Evolutionary conservation across 1,140 invertebrate genomes (phyloP).

Genomic region (Trachelipus rathkii): DNA sequence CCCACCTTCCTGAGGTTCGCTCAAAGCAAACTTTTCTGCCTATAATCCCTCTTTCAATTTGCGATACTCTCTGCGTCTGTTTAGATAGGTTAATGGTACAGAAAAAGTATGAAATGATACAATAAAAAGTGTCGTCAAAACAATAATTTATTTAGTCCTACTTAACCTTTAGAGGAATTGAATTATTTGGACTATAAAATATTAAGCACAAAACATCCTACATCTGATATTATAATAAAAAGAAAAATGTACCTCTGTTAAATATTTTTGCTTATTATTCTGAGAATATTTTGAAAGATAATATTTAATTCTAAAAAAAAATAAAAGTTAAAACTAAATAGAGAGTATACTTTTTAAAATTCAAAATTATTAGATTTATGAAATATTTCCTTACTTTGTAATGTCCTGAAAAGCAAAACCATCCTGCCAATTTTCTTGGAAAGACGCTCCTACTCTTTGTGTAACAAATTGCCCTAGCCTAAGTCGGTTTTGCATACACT

Average conservation of each 20-base stretch:
- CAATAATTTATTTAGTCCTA: background rate
- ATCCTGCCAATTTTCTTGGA: constrained; percentile 99
- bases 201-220: too few species aligned
- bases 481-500: constrained; percentile 97
- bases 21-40: constrained; percentile 90
- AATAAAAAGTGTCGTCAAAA: background rate
- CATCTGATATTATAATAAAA: too few species aligned
- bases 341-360: background rate
- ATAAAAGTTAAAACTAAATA: constrained; percentile 10
- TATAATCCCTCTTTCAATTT: constrained; percentile 91
- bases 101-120: background rate
- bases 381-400: constrained; percentile 62
- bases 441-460: constrained; percentile 94
- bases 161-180: background rate
- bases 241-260: too few species aligned
- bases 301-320: constrained; percentile 11
- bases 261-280: too few species aligned
- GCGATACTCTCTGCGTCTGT: constrained; percentile 94
- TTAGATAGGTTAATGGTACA: too few species aligned
- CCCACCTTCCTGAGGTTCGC: constrained; percentile 80
- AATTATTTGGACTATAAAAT: too few species aligned
- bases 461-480: constrained; percentile 97
- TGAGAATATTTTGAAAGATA: too few species aligned
- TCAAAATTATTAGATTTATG: too few species aligned
- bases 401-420: constrained; percentile 98